Base-by-base conservation (phyloP, 2,113 vertebrate species). In the Sarotherodon lohbergeri region DNA sequence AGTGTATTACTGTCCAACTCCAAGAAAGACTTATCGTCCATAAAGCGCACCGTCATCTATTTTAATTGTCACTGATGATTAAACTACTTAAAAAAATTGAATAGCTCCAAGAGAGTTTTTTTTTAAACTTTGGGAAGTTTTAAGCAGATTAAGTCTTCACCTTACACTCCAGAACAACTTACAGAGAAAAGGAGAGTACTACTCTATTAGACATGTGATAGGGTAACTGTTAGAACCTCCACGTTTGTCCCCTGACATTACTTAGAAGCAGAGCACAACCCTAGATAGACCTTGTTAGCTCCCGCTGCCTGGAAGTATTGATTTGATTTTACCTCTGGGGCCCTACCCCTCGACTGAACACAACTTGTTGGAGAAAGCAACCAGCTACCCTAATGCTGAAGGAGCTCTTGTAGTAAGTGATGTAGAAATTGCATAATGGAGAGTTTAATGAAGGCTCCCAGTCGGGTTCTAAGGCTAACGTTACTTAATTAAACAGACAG, bases 231-330 rank as follows among this genome's bases (percentile, higher is more conserved):
- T 59, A 82, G 84, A 93, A 55, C 80, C 79, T 83, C 22, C 63
- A 81, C 22, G 10, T 91, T 79, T 93, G 85, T 94, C 91, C 88
- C 84, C 61, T 83, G 92, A 90, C 90, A 89, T 91, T 94, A 94
- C 89, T 92, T 89, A 91, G 89, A 85, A 82, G 82, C 63, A 86
- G 80, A 91, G 87, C 84, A 83, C 78, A 92, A 91, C 93, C 93
- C 89, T 73, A 91, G 84, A 94, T 85, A 91, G 90, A 92, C 85
- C 93, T 95, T 95, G 94, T 95, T 94, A 95, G 90, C 90, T 88
- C 87, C 87, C 16, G 19, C 87, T 90, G 92, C 94, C 89, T 91
- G 87, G 82, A 92, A 89, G 71, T 94, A 95, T 95, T 92, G 93
- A 95, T 95, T 92, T 94, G 90, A 93, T 93, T 92, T 93, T 89